These are phyloP conservation scores for Halictus ligatus DNA, from an alignment of 2,888 invertebrate genomes.

Conservation along the genomic window DNA sequence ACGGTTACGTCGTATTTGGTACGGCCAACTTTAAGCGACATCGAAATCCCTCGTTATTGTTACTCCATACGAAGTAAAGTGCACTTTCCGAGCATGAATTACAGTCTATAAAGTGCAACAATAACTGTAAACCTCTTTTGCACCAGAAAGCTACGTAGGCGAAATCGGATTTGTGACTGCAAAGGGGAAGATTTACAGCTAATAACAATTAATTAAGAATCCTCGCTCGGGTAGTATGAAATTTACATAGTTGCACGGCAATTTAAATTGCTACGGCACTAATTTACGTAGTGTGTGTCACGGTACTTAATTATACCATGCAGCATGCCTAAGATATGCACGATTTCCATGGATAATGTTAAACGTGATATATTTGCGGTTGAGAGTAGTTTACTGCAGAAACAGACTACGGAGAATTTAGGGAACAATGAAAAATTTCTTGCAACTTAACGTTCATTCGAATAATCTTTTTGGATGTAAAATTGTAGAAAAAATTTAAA, in stretches of 20 bases:
- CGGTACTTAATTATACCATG: conserved; percentile 42
- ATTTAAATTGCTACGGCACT: conserved; percentile 35
- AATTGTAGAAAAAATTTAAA: neutral
- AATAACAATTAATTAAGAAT: conserved; percentile 16
- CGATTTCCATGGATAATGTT: conserved; percentile 23
- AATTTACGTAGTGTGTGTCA: conserved; percentile 33
- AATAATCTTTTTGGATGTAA: neutral
- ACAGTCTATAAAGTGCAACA: neutral
- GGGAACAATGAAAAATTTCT: neutral
- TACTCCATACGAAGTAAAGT: neutral
- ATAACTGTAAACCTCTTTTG: conserved; percentile 9
- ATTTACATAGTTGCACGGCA: conserved; percentile 31
- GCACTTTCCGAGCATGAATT: neutral
- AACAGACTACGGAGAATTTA: neutral
- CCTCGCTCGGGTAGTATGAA: conserved; percentile 7
- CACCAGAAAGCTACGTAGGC: neutral
- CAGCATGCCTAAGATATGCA: conserved; percentile 33
- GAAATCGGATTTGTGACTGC: neutral
- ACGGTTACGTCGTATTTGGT: neutral
- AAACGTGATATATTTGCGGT: conserved; percentile 6
- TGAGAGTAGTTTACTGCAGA: neutral
- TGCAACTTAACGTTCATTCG: neutral
- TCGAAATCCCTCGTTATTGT: neutral
- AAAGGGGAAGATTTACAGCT: neutral
- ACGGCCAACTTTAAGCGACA: neutral